phyloP scores from a whole-genome alignment of 2,888 invertebrate genomes.

The Notodonta dromedarius region DNA sequence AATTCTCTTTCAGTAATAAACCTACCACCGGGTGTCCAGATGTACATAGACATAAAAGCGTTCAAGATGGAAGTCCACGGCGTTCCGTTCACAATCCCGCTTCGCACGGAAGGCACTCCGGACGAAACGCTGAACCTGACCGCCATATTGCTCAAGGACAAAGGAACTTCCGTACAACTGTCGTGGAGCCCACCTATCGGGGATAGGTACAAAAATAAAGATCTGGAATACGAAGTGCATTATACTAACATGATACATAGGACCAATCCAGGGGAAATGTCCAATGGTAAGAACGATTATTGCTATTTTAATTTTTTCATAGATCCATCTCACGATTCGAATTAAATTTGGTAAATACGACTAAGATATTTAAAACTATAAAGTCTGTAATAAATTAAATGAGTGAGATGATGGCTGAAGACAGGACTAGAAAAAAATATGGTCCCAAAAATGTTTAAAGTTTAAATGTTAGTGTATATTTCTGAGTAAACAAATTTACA shows the following conservation, averaged over 20 bases:
- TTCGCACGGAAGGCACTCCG: conserved; percentile 75
- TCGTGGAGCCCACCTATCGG: conserved; percentile 87
- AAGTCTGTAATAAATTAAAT: no score
- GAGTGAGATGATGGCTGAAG: no score
- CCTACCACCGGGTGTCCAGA: conserved; percentile 79
- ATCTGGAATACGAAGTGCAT: conserved; percentile 87
- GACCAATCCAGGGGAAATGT: conserved; percentile 68
- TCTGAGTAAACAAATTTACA: no score
- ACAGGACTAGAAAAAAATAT: no score
- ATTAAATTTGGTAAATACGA: no score
- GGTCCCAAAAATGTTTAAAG: no score
- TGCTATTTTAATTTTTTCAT: no score
- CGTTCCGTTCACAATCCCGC: conserved; percentile 72
- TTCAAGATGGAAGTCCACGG: conserved; percentile 84
- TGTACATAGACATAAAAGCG: conserved; percentile 85
- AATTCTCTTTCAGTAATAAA: conserved; percentile 73
- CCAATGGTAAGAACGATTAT: conserved; percentile 80
- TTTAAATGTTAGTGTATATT: no score
- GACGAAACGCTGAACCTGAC: conserved; percentile 81
- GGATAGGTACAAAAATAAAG: conserved; percentile 70
- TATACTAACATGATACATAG: conserved; percentile 82
- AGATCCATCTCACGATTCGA: no score
- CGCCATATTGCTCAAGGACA: conserved; percentile 78
- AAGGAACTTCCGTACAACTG: conserved; percentile 86
- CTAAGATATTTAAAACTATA: no score